These are phyloP conservation scores for Ceyx melanurus DNA, from an alignment of 2,113 vertebrate genomes.

Conservation along the genomic window DNA sequence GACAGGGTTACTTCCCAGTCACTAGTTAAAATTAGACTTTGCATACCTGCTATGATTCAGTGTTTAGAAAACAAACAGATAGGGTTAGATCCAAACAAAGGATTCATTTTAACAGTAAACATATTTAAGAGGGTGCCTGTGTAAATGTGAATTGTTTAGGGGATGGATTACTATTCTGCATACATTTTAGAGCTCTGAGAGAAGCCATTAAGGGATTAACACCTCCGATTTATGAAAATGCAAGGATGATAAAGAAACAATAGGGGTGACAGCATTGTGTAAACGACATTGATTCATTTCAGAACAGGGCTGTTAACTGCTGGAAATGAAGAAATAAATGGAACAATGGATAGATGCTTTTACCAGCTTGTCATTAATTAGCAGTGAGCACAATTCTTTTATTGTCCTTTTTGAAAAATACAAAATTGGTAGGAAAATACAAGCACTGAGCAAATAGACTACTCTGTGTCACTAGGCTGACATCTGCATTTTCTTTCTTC, in stretches of 20 bases:
- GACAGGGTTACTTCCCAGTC: constrained; percentile 14
- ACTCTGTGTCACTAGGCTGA: constrained; percentile 78
- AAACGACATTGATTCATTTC: constrained; percentile 88
- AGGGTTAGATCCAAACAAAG: constrained; percentile 62
- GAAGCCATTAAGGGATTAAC: constrained; percentile 89
- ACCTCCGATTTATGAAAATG: constrained; percentile 96
- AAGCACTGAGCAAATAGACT: constrained; percentile 79
- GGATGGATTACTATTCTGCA: constrained; percentile 78
- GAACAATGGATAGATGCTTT: constrained; percentile 85
- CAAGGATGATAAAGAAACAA: constrained; percentile 90
- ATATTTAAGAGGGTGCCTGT: constrained; percentile 52
- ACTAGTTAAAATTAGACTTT: constrained; percentile 42
- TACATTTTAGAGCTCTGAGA: constrained; percentile 76
- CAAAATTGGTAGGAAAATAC: constrained; percentile 84
- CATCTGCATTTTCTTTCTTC: constrained; percentile 79
- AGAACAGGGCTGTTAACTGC: constrained; percentile 82
- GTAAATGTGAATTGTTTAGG: constrained; percentile 77
- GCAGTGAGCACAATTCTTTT: constrained; percentile 86
- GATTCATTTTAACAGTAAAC: constrained; percentile 71
- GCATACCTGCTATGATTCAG: constrained; percentile 32
- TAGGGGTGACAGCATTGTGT: constrained; percentile 84
- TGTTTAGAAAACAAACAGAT: constrained; percentile 77
- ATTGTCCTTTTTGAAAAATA: constrained; percentile 88
- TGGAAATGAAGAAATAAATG: constrained; percentile 87
- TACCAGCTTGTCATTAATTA: constrained; percentile 92